Evolutionary conservation across 1,140 invertebrate genomes (phyloP), one percentile per base, ranked within the genome.

Genomic region (Cataglyphis hispanica): DNA sequence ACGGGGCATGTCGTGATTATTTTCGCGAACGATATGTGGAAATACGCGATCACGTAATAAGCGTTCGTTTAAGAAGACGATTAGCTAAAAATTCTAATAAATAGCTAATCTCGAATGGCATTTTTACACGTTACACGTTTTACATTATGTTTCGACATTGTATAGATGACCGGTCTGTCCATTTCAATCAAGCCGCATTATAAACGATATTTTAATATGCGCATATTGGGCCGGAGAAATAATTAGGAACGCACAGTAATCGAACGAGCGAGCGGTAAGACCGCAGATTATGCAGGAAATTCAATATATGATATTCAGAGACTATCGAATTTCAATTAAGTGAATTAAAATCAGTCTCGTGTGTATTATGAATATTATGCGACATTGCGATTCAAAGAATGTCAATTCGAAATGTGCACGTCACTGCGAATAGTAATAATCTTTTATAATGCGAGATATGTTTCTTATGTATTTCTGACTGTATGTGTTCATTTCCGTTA

Each of bases 271-370:
- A 70, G 10, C 22, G 0, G 5, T 80, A 81, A 80, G 66, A 81
- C 53, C 25, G 19, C 11, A 53, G 43, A 80, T 80, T 81, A 70
- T n/a, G 11, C 37, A 13, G 66, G 46, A 60, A 43, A 74, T 83
- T 72, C 13, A 70, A 72, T 58, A 70, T 58, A 27, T 2, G 22
- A 22, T n/a, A 58, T 58, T 11, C 19, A 13, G n/a, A 27, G 27
- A 69, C 37, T 72, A 81, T 83, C 53, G 13, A 13, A 60, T 74
- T 83, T 83, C 53, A 74, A 83, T 43, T 43, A 60, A 70, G 19
- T 43, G n/a, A 60, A 72, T 81, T 72, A 81, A 74, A 83, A 67
- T 46, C 7, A 25, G 13, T 1, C 22, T 60, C 19, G 25, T 43
- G n/a, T 40, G n/a, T 25, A 60, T 81, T 72, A 58, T 72, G 11